phyloP scores from a whole-genome alignment of 2,888 invertebrate species.

The Myopa testacea region DNA sequence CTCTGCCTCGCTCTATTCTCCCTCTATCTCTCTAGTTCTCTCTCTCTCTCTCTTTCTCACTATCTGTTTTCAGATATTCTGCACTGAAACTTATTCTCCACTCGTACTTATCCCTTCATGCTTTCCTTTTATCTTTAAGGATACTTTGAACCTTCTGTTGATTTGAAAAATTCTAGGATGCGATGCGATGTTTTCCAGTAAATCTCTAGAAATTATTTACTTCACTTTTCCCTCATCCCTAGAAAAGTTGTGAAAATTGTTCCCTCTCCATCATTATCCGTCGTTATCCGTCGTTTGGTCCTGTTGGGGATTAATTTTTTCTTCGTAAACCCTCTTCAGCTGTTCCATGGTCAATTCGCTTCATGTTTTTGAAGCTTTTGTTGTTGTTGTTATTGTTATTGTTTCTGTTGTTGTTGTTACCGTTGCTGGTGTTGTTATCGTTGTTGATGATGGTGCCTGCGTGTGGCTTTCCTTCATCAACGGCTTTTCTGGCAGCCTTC shows the following conservation, averaged over 20 bases:
- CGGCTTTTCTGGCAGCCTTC: slow-evolving; percentile 19
- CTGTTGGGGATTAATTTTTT: not conserved
- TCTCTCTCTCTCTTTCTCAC: not conserved
- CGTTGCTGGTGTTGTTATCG: slow-evolving; percentile 10
- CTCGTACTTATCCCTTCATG: not conserved
- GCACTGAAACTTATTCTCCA: too few relatives aligned
- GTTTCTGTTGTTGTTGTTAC: not conserved
- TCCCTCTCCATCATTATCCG: too few relatives aligned
- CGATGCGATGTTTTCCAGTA: not conserved
- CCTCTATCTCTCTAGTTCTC: not conserved
- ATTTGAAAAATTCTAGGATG: not conserved
- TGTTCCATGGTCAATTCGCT: not conserved
- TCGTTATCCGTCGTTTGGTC: not conserved
- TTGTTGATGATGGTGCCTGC: slow-evolving; percentile 9
- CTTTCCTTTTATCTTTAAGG: not conserved
- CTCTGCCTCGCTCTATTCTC: too few relatives aligned
- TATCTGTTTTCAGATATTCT: not conserved
- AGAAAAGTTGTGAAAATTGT: not conserved
- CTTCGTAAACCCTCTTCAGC: not conserved
- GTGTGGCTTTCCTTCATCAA: not conserved
- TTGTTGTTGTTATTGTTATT: slow-evolving; percentile 1
- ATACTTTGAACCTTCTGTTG: not conserved
- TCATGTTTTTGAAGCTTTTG: not conserved
- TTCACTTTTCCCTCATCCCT: not conserved
- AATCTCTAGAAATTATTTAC: not conserved